phyloP scores from a whole-genome alignment of 2,113 vertebrate genomes.

The Leucopsar rothschildi region DNA sequence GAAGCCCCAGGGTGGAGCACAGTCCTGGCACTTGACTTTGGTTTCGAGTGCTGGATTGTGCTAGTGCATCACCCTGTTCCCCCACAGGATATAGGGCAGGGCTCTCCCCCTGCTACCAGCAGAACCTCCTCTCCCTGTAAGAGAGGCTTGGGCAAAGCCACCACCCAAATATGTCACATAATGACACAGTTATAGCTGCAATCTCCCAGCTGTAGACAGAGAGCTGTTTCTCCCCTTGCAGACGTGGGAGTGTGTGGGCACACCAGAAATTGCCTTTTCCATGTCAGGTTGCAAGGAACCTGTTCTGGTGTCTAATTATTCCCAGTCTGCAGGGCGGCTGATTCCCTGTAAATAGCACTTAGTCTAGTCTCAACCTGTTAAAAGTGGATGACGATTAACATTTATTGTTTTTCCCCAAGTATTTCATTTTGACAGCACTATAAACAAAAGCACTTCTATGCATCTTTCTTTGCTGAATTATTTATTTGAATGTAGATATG shows the following conservation, averaged over 20 bases:
- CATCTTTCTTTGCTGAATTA: slow-evolving; percentile 42
- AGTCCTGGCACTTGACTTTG: background rate
- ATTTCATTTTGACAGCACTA: slow-evolving; percentile 11
- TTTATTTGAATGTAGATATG: slow-evolving; percentile 52
- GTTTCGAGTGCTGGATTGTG: background rate
- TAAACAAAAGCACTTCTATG: slow-evolving; percentile 38
- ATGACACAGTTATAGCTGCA: background rate
- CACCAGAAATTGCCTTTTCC: background rate
- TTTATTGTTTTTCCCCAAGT: background rate
- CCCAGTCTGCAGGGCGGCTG: background rate
- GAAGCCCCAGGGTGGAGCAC: background rate
- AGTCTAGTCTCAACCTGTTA: background rate
- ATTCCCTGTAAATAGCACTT: background rate
- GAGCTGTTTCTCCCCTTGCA: background rate
- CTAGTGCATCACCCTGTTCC: background rate
- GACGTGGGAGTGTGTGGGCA: fast-evolving
- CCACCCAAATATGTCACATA: background rate
- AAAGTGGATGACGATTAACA: background rate
- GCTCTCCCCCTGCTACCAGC: background rate
- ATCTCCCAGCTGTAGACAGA: background rate
- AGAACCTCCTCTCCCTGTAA: background rate
- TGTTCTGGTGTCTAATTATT: background rate
- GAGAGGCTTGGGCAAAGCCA: background rate
- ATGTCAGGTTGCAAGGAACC: background rate
- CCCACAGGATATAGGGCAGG: background rate